Percentiles rank a stretch among this genome's conserved stretches.
phyloP scores from a whole-genome alignment of 2,888 invertebrate species.

The Melanchra persicariae region DNA sequence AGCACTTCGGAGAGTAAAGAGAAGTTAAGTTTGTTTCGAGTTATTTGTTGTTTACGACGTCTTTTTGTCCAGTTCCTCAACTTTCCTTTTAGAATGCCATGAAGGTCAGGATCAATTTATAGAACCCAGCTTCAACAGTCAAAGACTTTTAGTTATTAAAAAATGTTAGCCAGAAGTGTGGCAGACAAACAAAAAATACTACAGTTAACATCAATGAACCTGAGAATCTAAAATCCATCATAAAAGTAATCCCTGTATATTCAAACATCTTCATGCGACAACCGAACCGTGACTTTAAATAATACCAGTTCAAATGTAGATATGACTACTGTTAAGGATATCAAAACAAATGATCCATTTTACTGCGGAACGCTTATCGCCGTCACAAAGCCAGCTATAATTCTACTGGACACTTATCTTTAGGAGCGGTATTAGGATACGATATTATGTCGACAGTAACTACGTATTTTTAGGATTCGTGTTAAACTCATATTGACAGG shows the following conservation, averaged over 20 bases:
- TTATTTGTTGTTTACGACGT: neutral
- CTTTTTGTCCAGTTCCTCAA: constrained; percentile 1
- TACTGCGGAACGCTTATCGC: constrained; percentile 54
- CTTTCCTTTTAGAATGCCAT: neutral
- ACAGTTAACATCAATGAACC: too few species aligned
- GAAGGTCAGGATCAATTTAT: neutral
- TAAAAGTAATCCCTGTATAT: too few species aligned
- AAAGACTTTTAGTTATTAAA: too few species aligned
- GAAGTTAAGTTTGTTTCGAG: neutral
- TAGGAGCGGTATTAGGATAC: constrained; percentile 47
- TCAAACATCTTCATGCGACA: too few species aligned
- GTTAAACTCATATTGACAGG: neutral
- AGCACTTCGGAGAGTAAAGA: neutral
- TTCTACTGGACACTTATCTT: constrained; percentile 52
- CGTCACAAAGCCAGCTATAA: constrained; percentile 55
- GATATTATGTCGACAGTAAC: constrained; percentile 14
- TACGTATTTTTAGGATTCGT: constrained; percentile 11
- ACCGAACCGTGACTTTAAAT: too few species aligned
- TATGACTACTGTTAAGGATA: constrained; percentile 19
- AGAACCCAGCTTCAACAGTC: too few species aligned
- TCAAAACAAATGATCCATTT: constrained; percentile 60
- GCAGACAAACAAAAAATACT: too few species aligned
- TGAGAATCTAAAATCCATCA: too few species aligned
- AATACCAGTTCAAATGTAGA: constrained; percentile 16
- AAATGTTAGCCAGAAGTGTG: too few species aligned